Evolutionary conservation across 2,113 vertebrate species (phyloP).

Genomic region (Nothoprocta pentlandii): DNA sequence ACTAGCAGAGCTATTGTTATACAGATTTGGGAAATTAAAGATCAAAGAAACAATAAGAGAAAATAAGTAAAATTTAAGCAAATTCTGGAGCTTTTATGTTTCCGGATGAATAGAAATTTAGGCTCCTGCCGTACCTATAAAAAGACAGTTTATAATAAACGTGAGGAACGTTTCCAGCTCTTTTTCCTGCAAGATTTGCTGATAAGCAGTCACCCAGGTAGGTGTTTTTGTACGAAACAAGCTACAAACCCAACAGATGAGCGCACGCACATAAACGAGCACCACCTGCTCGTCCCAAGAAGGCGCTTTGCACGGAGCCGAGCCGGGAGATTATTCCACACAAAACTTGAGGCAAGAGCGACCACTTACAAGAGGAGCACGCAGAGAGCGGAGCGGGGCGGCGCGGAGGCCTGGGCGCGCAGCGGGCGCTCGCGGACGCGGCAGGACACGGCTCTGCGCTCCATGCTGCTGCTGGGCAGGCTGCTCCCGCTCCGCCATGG

Average conservation of each 20-base stretch:
- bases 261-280: rapidly evolving
- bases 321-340: neutral
- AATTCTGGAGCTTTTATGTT: neutral
- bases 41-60: neutral
- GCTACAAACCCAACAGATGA: neutral
- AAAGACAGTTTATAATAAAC: neutral
- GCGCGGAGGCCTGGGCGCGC: neutral
- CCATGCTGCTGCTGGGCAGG: neutral
- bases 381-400: neutral
- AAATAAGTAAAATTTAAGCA: neutral
- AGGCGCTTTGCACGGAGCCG: neutral
- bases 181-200: neutral
- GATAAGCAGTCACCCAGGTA: neutral
- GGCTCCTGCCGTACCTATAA: neutral
- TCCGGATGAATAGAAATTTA: neutral
- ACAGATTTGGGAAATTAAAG: neutral
- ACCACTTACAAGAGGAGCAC: conserved; percentile 29
- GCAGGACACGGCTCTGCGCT: neutral
- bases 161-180: neutral
- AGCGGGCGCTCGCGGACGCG: conserved; percentile 10
- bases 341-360: rapidly evolving
- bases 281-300: neutral
- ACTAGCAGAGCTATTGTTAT: neutral
- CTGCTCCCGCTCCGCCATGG: neutral
- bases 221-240: neutral